Conservation (phyloP, 2,888 invertebrate genomes). For the Metallyticus violacea region DNA sequence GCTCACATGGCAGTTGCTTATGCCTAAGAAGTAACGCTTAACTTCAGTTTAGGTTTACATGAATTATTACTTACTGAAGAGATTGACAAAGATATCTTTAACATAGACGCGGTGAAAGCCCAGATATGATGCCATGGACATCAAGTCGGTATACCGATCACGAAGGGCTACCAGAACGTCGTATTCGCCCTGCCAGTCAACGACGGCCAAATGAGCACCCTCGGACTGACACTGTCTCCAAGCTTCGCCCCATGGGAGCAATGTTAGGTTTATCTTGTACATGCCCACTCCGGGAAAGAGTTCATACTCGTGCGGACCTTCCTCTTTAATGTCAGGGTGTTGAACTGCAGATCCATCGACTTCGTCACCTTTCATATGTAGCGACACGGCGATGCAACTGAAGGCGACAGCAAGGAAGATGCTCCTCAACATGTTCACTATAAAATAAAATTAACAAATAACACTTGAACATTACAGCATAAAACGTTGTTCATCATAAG, state of each 20-base stretch:
- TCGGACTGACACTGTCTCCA: not conserved
- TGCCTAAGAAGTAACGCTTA: too few species aligned
- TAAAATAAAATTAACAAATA: too few species aligned
- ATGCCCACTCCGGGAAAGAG: not conserved
- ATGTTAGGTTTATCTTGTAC: not conserved
- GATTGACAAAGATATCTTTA: not conserved
- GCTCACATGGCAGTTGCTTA: too few species aligned
- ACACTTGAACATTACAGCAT: too few species aligned
- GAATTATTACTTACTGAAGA: not conserved
- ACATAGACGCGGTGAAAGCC: not conserved
- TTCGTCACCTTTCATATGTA: not conserved
- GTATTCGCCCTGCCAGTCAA: not conserved
- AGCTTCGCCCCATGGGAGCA: not conserved
- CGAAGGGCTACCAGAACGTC: not conserved
- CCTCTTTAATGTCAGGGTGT: not conserved
- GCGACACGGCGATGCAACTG: not conserved
- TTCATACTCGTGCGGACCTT: not conserved
- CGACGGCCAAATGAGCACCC: not conserved
- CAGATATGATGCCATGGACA: not conserved
- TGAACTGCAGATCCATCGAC: not conserved
- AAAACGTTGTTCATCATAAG: too few species aligned
- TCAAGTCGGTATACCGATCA: not conserved
- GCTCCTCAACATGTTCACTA: not conserved
- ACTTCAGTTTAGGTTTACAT: too few species aligned
- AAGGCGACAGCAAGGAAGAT: not conserved